Percentiles rank a stretch among this genome's conserved stretches.
Evolutionary conservation across 2,113 vertebrate genomes (phyloP).

Genomic region (Puntigrus tetrazona): DNA sequence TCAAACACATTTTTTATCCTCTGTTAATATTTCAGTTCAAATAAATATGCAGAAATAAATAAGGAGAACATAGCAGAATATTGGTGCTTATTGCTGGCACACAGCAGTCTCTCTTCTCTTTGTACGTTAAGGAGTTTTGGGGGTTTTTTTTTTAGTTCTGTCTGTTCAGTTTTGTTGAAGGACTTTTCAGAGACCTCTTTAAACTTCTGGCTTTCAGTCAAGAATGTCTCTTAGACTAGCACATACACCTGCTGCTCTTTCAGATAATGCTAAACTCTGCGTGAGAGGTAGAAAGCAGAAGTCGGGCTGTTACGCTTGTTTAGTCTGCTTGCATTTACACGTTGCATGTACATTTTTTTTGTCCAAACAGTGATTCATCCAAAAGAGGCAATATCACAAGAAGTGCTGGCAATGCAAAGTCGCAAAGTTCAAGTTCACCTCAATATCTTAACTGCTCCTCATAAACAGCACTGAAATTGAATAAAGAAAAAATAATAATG

Average conservation of each 20-base stretch:
- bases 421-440: background rate
- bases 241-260: slow-evolving; percentile 15
- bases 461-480: background rate
- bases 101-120: background rate
- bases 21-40: background rate
- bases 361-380: background rate
- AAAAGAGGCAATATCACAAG: background rate
- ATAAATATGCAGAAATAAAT: no score
- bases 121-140: background rate
- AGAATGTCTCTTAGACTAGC: background rate
- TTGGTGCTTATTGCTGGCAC: no score
- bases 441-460: background rate
- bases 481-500: background rate
- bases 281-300: background rate
- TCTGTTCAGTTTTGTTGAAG: background rate
- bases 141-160: background rate
- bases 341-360: background rate
- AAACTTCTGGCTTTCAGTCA: slow-evolving; percentile 13
- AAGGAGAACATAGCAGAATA: no score
- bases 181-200: slow-evolving; percentile 22
- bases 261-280: background rate
- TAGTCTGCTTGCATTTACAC: background rate
- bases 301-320: background rate
- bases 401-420: background rate
- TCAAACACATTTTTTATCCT: background rate